Evolutionary conservation across 1,140 invertebrate species (phyloP).

Genomic region (Oppia nitens): DNA sequence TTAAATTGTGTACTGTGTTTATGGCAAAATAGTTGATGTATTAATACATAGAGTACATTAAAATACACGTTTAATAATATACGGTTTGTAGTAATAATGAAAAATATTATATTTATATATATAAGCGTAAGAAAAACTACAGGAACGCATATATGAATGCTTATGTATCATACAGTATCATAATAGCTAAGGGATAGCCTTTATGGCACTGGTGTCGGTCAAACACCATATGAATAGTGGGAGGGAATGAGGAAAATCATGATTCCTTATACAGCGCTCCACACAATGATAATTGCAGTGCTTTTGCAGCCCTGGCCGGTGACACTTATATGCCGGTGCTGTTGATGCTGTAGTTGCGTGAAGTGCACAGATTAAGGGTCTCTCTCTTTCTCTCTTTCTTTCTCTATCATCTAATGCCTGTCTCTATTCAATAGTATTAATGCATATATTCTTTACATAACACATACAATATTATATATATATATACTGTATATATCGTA

Average conservation of each 20-base stretch:
- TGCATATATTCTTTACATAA: too few relatives aligned
- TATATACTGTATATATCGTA: not conserved
- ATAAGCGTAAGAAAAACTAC: not conserved
- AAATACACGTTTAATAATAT: too few relatives aligned
- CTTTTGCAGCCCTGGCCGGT: not conserved
- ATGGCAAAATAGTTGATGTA: too few relatives aligned
- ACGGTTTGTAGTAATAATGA: not conserved
- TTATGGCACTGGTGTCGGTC: too few relatives aligned
- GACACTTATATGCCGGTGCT: not conserved
- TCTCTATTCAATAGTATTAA: too few relatives aligned
- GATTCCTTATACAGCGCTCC: not conserved
- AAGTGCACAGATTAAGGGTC: not conserved
- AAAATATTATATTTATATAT: too few relatives aligned
- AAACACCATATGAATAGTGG: not conserved
- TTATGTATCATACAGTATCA: too few relatives aligned
- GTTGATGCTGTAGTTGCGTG: not conserved
- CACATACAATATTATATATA: not conserved
- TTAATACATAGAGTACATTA: too few relatives aligned
- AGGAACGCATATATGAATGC: not conserved
- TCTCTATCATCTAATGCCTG: too few relatives aligned
- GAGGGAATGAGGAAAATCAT: not conserved
- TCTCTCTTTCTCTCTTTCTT: too few relatives aligned
- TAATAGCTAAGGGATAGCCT: too few relatives aligned
- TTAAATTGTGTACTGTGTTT: too few relatives aligned
- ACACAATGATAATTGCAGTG: not conserved